Conservation (phyloP, 2,113 vertebrate species). For the Pangasianodon gigas region DNA sequence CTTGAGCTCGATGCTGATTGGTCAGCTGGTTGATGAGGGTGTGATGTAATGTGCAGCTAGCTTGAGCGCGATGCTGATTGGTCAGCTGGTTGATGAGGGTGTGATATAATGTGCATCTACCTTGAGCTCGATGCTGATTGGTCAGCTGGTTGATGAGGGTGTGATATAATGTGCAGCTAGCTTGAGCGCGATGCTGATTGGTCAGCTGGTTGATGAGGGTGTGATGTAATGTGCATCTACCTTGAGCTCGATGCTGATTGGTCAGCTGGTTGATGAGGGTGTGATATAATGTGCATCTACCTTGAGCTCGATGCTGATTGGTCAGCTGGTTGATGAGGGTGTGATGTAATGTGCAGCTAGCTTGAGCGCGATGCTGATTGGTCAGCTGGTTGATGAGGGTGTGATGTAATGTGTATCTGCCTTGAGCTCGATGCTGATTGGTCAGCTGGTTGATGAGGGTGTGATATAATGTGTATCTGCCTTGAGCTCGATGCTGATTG, state of each 20-base stretch:
- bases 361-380: no score
- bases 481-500: neutral
- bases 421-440: neutral
- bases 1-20: neutral
- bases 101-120: neutral
- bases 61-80: neutral
- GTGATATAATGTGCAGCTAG: neutral
- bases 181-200: neutral
- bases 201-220: neutral
- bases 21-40: neutral
- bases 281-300: neutral
- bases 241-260: neutral
- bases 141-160: neutral
- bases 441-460: neutral
- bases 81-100: neutral
- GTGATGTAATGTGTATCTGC: neutral
- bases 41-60: neutral
- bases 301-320: neutral
- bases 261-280: neutral
- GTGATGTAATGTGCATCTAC: neutral
- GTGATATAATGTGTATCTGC: neutral
- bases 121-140: neutral
- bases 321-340: neutral
- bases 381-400: no score
- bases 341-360: neutral